These are phyloP conservation scores for Gambusia holbrooki DNA, from an alignment of 2,113 vertebrate species.

Conservation along the genomic window DNA sequence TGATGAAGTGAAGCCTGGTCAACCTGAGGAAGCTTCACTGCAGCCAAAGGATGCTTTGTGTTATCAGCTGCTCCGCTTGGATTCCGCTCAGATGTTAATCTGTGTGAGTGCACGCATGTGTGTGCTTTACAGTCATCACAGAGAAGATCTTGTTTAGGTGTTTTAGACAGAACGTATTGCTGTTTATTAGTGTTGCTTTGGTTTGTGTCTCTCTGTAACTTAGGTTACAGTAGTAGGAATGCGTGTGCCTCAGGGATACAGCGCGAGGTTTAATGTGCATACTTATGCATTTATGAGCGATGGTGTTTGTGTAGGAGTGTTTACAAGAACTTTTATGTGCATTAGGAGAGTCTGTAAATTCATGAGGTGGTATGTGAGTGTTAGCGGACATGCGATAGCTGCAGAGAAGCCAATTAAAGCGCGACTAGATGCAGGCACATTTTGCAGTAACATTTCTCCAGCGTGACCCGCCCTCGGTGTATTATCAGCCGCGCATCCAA, in stretches of 20 bases:
- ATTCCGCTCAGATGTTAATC: slow-evolving; percentile 35
- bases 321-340: slow-evolving; percentile 47
- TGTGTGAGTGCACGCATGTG: not conserved
- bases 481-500: no score
- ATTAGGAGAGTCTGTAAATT: slow-evolving; percentile 45
- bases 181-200: slow-evolving; percentile 24
- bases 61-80: slow-evolving; percentile 28
- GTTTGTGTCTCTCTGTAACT: not conserved
- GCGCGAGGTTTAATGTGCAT: slow-evolving; percentile 20
- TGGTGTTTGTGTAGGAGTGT: slow-evolving; percentile 46
- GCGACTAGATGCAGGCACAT: not conserved
- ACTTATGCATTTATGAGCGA: slow-evolving; percentile 33
- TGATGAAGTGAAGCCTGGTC: slow-evolving; percentile 17
- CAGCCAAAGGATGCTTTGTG: slow-evolving; percentile 22
- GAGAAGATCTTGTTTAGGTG: slow-evolving; percentile 28
- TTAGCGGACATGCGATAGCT: slow-evolving; percentile 17
- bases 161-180: slow-evolving; percentile 23
- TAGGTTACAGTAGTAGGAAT: slow-evolving; percentile 14
- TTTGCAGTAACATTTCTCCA: not conserved
- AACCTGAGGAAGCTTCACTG: slow-evolving; percentile 12
- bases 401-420: slow-evolving; percentile 35
- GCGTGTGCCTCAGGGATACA: not conserved
- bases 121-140: slow-evolving; percentile 10
- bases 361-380: slow-evolving; percentile 31
- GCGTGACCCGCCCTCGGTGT: not conserved